These are phyloP conservation scores for Lumbricus terrestris DNA, from an alignment of 2,888 invertebrate species.

Conservation along the genomic window DNA sequence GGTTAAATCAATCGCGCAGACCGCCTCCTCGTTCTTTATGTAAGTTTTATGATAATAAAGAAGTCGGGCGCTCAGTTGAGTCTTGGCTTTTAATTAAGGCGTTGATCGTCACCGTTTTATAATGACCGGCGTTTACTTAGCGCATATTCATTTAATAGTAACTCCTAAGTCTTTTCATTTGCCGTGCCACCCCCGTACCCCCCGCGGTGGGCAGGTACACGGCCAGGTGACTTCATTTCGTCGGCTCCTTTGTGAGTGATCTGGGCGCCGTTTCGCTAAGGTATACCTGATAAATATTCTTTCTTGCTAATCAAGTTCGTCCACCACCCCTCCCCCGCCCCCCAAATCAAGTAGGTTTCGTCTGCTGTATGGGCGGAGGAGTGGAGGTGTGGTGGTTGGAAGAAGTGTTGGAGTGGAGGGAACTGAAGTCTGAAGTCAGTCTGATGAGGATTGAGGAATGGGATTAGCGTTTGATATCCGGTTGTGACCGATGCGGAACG, in stretches of 20 bases:
- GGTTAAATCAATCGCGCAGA: background rate
- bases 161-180: constrained; percentile 3
- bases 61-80: background rate
- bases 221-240: background rate
- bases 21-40: background rate
- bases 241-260: background rate
- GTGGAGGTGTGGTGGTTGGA: background rate
- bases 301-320: background rate
- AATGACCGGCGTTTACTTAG: background rate
- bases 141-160: background rate
- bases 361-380: background rate
- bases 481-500: background rate
- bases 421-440: background rate
- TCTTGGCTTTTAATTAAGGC: background rate
- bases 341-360: too few species aligned
- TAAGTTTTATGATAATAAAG: background rate
- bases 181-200: too few species aligned
- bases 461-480: background rate
- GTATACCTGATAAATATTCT: background rate
- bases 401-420: background rate
- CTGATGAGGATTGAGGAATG: background rate
- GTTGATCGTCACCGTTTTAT: background rate
- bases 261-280: background rate
- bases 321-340: too few species aligned
- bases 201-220: background rate